Conservation (phyloP, 2,113 vertebrate species). For the Furnarius figulus region DNA sequence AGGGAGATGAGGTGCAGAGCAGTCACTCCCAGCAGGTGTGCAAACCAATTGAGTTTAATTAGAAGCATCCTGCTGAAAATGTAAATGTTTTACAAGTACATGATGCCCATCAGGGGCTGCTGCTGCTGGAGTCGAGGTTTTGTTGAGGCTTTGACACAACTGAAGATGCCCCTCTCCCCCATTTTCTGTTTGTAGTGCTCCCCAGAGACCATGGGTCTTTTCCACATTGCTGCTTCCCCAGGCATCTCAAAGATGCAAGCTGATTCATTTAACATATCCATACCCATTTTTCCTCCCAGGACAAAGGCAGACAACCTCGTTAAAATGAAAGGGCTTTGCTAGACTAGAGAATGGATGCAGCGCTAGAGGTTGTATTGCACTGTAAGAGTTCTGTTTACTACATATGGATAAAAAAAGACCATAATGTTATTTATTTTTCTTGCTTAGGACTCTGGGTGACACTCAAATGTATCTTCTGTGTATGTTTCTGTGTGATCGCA, state of each 20-base stretch:
- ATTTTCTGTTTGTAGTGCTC: not conserved
- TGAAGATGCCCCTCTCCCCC: not conserved
- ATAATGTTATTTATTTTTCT: not conserved
- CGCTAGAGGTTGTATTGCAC: not conserved
- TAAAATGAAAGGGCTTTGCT: not conserved
- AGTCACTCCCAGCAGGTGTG: conserved; percentile 33
- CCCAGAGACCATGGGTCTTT: not conserved
- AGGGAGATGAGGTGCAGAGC: not conserved
- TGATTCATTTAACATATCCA: not conserved
- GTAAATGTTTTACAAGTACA: conserved; percentile 12
- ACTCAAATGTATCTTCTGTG: not conserved
- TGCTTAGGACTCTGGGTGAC: not conserved
- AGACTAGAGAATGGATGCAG: not conserved
- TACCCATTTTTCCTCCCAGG: not conserved
- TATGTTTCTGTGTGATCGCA: not conserved
- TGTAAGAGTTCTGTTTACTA: not conserved
- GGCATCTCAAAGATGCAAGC: not conserved
- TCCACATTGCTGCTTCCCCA: not conserved
- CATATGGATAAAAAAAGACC: not conserved
- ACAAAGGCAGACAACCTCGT: not conserved
- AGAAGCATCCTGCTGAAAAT: conserved; percentile 53
- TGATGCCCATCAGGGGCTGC: not conserved
- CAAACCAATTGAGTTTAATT: conserved; percentile 38
- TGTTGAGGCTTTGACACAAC: not conserved
- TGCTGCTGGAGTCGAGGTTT: not conserved